phyloP scores from a whole-genome alignment of 2,888 invertebrate species.

The Xestia rhomboidea region DNA sequence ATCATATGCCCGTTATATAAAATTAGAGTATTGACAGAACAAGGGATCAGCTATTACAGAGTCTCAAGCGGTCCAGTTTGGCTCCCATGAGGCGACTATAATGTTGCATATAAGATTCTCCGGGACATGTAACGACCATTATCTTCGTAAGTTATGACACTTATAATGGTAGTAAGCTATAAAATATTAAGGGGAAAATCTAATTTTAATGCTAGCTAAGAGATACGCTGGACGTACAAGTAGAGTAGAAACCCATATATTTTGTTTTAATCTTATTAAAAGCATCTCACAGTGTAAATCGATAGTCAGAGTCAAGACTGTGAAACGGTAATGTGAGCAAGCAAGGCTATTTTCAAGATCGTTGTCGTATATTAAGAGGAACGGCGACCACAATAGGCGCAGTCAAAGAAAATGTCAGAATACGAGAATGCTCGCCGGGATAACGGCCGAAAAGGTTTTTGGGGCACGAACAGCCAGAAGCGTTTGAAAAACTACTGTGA shows the following conservation, averaged over 20 bases:
- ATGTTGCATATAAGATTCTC: slow-evolving; percentile 72
- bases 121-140: slow-evolving; percentile 70
- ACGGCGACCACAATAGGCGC: slow-evolving; percentile 65
- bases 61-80: slow-evolving; percentile 49
- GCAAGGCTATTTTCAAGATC: slow-evolving; percentile 66
- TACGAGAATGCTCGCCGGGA: slow-evolving; percentile 67
- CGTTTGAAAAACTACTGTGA: slow-evolving; percentile 72
- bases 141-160: slow-evolving; percentile 71
- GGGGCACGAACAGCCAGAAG: slow-evolving; percentile 65
- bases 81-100: slow-evolving; percentile 66
- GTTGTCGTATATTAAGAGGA: slow-evolving; percentile 68
- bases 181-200: slow-evolving; percentile 56
- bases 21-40: slow-evolving; percentile 69
- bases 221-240: slow-evolving; percentile 5
- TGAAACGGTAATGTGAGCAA: slow-evolving; percentile 64
- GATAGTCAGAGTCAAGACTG: slow-evolving; percentile 52
- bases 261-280: slow-evolving; percentile 46
- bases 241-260: slow-evolving; percentile 5
- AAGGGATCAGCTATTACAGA: slow-evolving; percentile 67
- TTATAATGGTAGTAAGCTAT: slow-evolving; percentile 63
- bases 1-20: slow-evolving; percentile 71
- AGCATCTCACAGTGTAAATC: slow-evolving; percentile 15
- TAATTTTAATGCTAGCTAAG: slow-evolving; percentile 47
- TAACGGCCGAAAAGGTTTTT: slow-evolving; percentile 70
- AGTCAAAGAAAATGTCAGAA: slow-evolving; percentile 70